Evolutionary conservation across 2,888 invertebrate genomes (phyloP).

Genomic region (Scotopteryx bipunctaria): DNA sequence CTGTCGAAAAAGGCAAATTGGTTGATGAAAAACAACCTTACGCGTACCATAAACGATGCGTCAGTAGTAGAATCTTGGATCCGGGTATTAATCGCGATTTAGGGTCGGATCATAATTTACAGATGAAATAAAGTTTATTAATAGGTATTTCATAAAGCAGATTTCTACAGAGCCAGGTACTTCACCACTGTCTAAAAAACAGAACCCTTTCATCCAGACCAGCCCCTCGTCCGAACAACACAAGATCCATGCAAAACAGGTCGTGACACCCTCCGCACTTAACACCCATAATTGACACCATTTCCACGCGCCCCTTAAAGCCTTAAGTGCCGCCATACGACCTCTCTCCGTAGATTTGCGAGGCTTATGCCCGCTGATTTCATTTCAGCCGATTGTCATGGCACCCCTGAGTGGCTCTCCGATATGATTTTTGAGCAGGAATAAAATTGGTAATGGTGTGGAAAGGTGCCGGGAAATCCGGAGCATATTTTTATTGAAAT

Average conservation of each 20-base stretch:
- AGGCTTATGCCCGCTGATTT: conserved; percentile 79
- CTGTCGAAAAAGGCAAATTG: too few relatives aligned
- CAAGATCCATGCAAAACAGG: conserved; percentile 48
- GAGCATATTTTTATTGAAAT: conserved; percentile 50
- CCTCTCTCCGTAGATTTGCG: conserved; percentile 68
- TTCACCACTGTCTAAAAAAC: conserved; percentile 15
- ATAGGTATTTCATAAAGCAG: too few relatives aligned
- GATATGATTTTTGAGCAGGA: conserved; percentile 73
- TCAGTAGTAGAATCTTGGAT: too few relatives aligned
- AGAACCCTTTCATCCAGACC: conserved; percentile 25
- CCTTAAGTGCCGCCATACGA: conserved; percentile 55
- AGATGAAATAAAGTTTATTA: too few relatives aligned
- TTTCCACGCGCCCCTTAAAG: conserved; percentile 74
- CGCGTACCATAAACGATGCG: too few relatives aligned
- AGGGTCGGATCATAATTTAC: too few relatives aligned
- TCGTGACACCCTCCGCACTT: conserved; percentile 62
- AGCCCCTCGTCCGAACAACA: conserved; percentile 27
- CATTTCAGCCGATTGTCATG: conserved; percentile 78
- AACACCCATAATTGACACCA: conserved; percentile 81
- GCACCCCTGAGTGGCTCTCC: conserved; percentile 61
- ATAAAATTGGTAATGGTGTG: conserved; percentile 81
- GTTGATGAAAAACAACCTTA: too few relatives aligned
- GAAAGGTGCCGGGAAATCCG: conserved; percentile 63
- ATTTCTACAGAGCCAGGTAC: too few relatives aligned
- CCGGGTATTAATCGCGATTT: too few relatives aligned